Conservation (phyloP, 2,888 invertebrate genomes). For the Lepas anatifera region DNA sequence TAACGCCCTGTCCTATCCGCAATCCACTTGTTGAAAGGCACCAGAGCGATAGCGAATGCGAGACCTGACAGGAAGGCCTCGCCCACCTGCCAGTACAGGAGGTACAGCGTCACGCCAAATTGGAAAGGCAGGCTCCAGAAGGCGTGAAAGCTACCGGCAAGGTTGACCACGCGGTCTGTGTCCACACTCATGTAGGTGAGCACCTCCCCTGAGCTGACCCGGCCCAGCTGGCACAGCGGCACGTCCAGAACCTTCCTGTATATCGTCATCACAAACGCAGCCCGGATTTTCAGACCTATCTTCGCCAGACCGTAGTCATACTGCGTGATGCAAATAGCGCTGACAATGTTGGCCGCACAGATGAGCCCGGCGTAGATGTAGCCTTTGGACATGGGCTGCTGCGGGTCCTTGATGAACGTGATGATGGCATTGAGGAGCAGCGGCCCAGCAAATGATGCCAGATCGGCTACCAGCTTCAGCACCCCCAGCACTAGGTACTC, state of each 20-base stretch:
- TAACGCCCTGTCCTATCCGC: slow-evolving; percentile 74
- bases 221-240: slow-evolving; percentile 33
- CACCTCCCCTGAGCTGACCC: slow-evolving; percentile 65
- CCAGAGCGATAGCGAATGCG: slow-evolving; percentile 67
- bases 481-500: slow-evolving; percentile 76
- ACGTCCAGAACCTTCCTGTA: slow-evolving; percentile 55
- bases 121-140: slow-evolving; percentile 94
- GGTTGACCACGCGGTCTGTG: slow-evolving; percentile 86
- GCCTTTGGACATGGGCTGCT: slow-evolving; percentile 41
- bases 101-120: slow-evolving; percentile 64
- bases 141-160: slow-evolving; percentile 90
- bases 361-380: slow-evolving; percentile 54
- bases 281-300: slow-evolving; percentile 74
- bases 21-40: slow-evolving; percentile 83
- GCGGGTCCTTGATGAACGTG: slow-evolving; percentile 57
- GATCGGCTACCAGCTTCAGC: slow-evolving; percentile 68
- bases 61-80: slow-evolving; percentile 83
- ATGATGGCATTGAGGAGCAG: slow-evolving; percentile 72
- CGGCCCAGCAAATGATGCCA: slow-evolving; percentile 76
- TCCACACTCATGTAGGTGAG: slow-evolving; percentile 96
- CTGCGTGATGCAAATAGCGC: slow-evolving; percentile 66
- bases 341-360: slow-evolving; percentile 50
- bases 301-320: slow-evolving; percentile 78
- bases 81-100: slow-evolving; percentile 79
- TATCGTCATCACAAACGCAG: slow-evolving; percentile 66